A percentile compares a stretch with the other conserved stretches of the same genome.
phyloP scores from a whole-genome alignment of 2,888 invertebrate species.

The Theretra japonica region DNA sequence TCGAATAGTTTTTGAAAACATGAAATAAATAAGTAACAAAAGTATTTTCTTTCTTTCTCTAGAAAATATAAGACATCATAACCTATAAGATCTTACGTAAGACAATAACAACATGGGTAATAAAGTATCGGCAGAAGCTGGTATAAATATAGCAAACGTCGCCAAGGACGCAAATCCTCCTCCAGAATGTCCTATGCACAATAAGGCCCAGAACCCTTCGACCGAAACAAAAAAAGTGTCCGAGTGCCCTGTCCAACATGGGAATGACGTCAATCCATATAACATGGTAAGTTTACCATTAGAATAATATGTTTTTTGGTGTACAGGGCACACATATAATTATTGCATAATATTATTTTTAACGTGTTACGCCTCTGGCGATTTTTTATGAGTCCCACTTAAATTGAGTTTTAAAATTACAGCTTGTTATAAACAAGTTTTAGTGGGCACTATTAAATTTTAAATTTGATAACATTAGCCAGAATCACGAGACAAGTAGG shows the following conservation, averaged over 20 bases:
- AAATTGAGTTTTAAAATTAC: too few relatives aligned
- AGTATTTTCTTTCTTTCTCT: not conserved
- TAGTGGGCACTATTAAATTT: too few relatives aligned
- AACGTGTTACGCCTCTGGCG: too few relatives aligned
- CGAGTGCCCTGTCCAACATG: constrained; percentile 90
- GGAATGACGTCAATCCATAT: constrained; percentile 90
- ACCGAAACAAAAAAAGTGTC: constrained; percentile 58
- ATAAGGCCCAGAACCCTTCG: constrained; percentile 68
- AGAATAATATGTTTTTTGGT: not conserved
- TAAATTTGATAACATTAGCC: too few relatives aligned
- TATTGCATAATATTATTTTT: too few relatives aligned
- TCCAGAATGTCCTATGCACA: constrained; percentile 95
- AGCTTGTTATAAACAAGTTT: too few relatives aligned
- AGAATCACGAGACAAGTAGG: too few relatives aligned
- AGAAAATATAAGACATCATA: constrained; percentile 41
- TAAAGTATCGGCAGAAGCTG: constrained; percentile 70
- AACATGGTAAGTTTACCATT: constrained; percentile 85
- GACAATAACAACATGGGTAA: constrained; percentile 70
- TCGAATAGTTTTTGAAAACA: too few relatives aligned
- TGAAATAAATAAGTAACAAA: too few relatives aligned
- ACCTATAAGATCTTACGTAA: constrained; percentile 77
- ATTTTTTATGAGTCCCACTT: too few relatives aligned
- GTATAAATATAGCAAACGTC: constrained; percentile 48
- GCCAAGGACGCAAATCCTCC: constrained; percentile 78
- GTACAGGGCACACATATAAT: too few relatives aligned